These are phyloP conservation scores for Euura saliciscinereae DNA, from an alignment of 1,140 invertebrate genomes.

Conservation along the genomic window DNA sequence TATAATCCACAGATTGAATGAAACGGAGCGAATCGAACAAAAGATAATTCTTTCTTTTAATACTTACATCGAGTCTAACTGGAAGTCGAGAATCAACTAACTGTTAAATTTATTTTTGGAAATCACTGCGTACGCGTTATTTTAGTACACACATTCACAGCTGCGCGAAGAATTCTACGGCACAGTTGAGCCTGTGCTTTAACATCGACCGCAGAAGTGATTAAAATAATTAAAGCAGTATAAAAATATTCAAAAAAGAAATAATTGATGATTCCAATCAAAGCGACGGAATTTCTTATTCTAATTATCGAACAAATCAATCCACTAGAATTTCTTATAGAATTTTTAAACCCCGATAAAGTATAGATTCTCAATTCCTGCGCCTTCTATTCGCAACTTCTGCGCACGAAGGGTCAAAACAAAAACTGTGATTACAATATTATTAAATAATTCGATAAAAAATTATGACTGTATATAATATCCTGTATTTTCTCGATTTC, in stretches of 20 bases:
- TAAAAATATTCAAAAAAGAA: too few species aligned
- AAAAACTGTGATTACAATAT: not conserved
- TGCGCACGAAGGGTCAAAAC: not conserved
- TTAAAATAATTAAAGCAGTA: too few species aligned
- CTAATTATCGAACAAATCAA: too few species aligned
- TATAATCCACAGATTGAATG: not conserved
- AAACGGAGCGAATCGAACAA: not conserved
- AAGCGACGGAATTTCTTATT: too few species aligned
- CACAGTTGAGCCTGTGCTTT: too few species aligned
- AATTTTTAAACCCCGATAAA: too few species aligned
- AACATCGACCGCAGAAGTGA: too few species aligned
- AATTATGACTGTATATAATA: not conserved
- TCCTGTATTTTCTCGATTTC: not conserved
- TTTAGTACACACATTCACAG: not conserved
- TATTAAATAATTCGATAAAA: not conserved
- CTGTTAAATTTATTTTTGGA: not conserved
- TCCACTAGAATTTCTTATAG: too few species aligned
- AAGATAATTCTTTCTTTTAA: not conserved
- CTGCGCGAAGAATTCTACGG: not conserved
- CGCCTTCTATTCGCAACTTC: not conserved
- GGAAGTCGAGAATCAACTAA: not conserved
- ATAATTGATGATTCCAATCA: too few species aligned
- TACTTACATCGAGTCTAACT: not conserved
- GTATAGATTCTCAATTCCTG: too few species aligned
- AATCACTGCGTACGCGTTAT: constrained; percentile 7